phyloP scores from a whole-genome alignment of 2,797 vertebrate genomes.

The Rhinogobio ventralis region DNA sequence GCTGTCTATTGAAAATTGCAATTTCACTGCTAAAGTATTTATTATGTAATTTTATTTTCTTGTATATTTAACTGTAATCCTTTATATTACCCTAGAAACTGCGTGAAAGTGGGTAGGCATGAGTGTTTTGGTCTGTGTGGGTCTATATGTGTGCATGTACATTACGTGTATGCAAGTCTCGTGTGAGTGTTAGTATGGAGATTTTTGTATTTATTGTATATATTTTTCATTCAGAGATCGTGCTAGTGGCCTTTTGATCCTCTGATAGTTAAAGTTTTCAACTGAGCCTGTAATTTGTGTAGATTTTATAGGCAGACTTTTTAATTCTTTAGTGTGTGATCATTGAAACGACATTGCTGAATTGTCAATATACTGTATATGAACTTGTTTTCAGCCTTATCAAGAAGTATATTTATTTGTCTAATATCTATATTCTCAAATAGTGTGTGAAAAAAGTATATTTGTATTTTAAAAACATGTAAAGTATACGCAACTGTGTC shows the following conservation, averaged over 20 bases:
- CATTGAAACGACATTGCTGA: slow-evolving; percentile 19
- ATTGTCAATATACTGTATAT: slow-evolving; percentile 42
- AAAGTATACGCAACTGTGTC: slow-evolving; percentile 25
- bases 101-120: slow-evolving; percentile 49
- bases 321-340: slow-evolving; percentile 32
- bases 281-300: slow-evolving; percentile 48
- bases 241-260: slow-evolving; percentile 49
- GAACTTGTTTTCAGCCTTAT: slow-evolving; percentile 53
- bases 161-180: slow-evolving; percentile 1
- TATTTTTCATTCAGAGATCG: slow-evolving; percentile 41
- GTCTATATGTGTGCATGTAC: slow-evolving; percentile 2
- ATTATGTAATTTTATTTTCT: slow-evolving; percentile 68
- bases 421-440: slow-evolving; percentile 54
- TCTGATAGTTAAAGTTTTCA: slow-evolving; percentile 64
- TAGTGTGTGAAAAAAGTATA: slow-evolving; percentile 48
- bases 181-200: slow-evolving; percentile 43
- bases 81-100: slow-evolving; percentile 40
- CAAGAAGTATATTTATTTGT: slow-evolving; percentile 40
- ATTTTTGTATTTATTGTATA: slow-evolving; percentile 58
- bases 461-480: slow-evolving; percentile 53
- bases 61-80: slow-evolving; percentile 55
- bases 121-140: slow-evolving; percentile 47
- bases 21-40: slow-evolving; percentile 49
- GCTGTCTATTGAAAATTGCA: slow-evolving; percentile 48
- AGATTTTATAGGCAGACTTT: slow-evolving; percentile 30